Percentiles rank a stretch among this genome's conserved stretches.
These are phyloP conservation scores for Poecilia latipinna DNA, from an alignment of 2,113 vertebrate species.

Conservation along the genomic window DNA sequence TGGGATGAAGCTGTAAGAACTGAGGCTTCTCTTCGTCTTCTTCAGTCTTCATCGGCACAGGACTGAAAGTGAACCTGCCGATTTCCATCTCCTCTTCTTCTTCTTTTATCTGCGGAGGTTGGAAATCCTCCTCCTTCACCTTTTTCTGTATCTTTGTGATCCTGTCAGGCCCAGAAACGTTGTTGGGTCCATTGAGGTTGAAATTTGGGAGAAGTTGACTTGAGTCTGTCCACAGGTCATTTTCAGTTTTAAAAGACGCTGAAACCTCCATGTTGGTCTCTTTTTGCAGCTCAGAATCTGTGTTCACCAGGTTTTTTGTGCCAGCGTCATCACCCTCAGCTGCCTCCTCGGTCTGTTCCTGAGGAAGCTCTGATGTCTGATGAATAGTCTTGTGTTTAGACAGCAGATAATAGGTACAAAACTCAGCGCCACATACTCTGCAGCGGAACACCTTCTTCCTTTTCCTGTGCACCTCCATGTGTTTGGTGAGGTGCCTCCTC, in stretches of 20 bases:
- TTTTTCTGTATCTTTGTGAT: not conserved
- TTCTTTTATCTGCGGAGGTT: slow-evolving; percentile 27
- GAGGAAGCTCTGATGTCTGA: slow-evolving; percentile 7
- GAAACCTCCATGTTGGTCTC: not conserved
- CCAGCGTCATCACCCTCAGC: slow-evolving; percentile 13
- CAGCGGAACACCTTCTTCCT: slow-evolving; percentile 9
- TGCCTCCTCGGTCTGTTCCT: not conserved
- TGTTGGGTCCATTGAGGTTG: not conserved
- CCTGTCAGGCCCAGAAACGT: not conserved
- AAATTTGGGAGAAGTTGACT: not conserved
- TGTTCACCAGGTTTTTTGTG: slow-evolving; percentile 6
- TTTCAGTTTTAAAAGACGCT: not conserved
- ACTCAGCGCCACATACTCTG: not conserved
- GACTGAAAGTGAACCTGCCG: slow-evolving; percentile 1
- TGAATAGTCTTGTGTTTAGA: slow-evolving; percentile 8
- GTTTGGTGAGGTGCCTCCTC: slow-evolving; percentile 28
- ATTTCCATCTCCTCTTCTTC: slow-evolving; percentile 26
- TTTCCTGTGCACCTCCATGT: slow-evolving; percentile 25
- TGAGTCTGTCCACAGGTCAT: slow-evolving; percentile 23
- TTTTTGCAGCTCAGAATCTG: not conserved
- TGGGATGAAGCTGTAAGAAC: slow-evolving; percentile 10
- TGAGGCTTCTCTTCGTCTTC: slow-evolving; percentile 30
- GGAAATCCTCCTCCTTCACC: not conserved
- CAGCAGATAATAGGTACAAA: slow-evolving; percentile 14
- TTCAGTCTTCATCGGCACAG: slow-evolving; percentile 20